Evolutionary conservation across 2,888 invertebrate genomes (phyloP).

Genomic region (Selenia dentaria): DNA sequence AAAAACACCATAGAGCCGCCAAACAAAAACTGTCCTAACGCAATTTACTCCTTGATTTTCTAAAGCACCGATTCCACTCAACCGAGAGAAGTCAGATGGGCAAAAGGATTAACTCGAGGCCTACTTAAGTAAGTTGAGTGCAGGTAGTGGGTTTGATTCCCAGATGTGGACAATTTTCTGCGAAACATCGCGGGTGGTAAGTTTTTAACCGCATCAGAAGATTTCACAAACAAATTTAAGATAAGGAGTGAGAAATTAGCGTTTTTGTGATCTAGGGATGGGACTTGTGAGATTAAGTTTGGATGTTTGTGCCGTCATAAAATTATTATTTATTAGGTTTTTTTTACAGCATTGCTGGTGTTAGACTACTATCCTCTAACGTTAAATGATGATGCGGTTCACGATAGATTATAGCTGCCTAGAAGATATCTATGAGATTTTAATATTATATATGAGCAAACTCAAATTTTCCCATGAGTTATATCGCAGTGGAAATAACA

Average conservation of each 20-base stretch:
- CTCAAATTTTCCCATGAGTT: too few relatives aligned
- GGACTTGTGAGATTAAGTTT: conserved; percentile 26
- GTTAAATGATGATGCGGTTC: too few relatives aligned
- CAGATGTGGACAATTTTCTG: conserved; percentile 42
- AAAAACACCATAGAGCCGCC: background rate
- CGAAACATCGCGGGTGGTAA: conserved; percentile 57
- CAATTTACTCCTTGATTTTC: conserved; percentile 20
- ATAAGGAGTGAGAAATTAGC: conserved; percentile 43
- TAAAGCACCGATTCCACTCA: conserved; percentile 28
- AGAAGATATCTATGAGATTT: too few relatives aligned
- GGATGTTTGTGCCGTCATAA: conserved; percentile 1
- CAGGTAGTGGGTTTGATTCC: conserved; percentile 50
- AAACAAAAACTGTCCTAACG: conserved; percentile 18
- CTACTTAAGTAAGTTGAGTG: conserved; percentile 22
- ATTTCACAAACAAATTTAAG: conserved; percentile 49
- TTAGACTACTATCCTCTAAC: too few relatives aligned
- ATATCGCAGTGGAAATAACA: too few relatives aligned
- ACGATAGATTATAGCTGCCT: too few relatives aligned
- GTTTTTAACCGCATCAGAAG: conserved; percentile 50
- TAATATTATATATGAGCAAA: too few relatives aligned
- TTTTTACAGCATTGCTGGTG: too few relatives aligned
- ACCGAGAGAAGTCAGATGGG: conserved; percentile 29
- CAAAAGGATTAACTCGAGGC: conserved; percentile 39
- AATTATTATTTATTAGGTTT: conserved; percentile 6
- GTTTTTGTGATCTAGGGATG: conserved; percentile 17